Percentiles rank a stretch among this genome's conserved stretches.
These are phyloP conservation scores for Zapus hudsonius DNA, from an alignment of 2,113 vertebrate species.

Conservation along the genomic window DNA sequence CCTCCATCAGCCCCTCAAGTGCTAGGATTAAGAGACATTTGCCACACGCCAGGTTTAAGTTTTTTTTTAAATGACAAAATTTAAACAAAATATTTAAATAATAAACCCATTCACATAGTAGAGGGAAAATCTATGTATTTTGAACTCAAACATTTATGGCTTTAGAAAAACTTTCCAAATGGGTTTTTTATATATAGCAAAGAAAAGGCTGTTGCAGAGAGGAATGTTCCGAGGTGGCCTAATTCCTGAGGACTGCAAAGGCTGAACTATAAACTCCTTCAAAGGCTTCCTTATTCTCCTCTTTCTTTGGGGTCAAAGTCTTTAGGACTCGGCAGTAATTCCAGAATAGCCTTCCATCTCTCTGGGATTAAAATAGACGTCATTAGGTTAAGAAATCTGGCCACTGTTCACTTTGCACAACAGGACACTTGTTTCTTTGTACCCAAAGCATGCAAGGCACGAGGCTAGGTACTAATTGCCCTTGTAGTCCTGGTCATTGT, in stretches of 20 bases:
- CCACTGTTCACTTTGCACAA: slow-evolving; percentile 19
- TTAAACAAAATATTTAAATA: slow-evolving; percentile 33
- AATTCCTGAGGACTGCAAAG: slow-evolving; percentile 19
- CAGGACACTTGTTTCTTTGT: neutral
- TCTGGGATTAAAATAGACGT: slow-evolving; percentile 28
- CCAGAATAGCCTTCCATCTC: slow-evolving; percentile 35
- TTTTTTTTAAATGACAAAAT: slow-evolving; percentile 11
- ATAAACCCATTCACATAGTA: slow-evolving; percentile 4
- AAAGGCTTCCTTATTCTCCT: neutral
- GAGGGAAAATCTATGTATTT: neutral
- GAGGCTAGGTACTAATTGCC: neutral
- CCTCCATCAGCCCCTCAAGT: neutral
- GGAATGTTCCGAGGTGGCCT: neutral
- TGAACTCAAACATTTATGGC: slow-evolving; percentile 20
- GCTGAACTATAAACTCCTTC: neutral
- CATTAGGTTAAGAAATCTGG: slow-evolving; percentile 30
- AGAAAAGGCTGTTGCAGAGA: neutral
- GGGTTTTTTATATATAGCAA: neutral
- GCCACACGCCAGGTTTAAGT: neutral
- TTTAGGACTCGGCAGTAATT: neutral
- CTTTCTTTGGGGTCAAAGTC: slow-evolving; percentile 50
- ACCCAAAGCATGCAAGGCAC: neutral
- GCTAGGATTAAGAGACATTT: neutral
- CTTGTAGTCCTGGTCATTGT: neutral
- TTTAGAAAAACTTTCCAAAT: slow-evolving; percentile 19